Percentiles rank a stretch among this genome's conserved stretches.
Evolutionary conservation across 2,888 invertebrate species (phyloP).

Genomic region (Parnassius apollo): DNA sequence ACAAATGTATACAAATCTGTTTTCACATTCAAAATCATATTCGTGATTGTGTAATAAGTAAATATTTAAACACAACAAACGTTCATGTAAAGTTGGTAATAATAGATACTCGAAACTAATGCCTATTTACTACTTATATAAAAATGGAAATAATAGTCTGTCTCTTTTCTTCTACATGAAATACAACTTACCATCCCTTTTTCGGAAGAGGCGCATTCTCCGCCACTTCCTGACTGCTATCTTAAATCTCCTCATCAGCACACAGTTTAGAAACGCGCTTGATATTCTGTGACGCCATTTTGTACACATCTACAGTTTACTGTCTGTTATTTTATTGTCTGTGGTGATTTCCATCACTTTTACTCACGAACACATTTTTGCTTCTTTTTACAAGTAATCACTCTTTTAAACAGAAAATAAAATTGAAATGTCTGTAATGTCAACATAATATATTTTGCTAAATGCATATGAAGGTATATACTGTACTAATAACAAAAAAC

Average conservation of each 20-base stretch:
- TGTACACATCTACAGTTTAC: conserved; percentile 57
- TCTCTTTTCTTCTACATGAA: not conserved
- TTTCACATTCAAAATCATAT: too few relatives aligned
- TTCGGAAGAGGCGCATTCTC: conserved; percentile 75
- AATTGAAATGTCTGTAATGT: too few relatives aligned
- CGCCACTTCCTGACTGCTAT: conserved; percentile 74
- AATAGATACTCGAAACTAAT: too few relatives aligned
- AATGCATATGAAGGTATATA: too few relatives aligned
- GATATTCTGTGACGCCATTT: conserved; percentile 60
- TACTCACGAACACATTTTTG: too few relatives aligned
- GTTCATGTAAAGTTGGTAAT: too few relatives aligned
- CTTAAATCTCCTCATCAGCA: conserved; percentile 74
- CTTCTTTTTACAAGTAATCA: too few relatives aligned
- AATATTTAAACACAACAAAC: not conserved
- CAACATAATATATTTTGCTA: too few relatives aligned
- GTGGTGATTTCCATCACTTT: conserved; percentile 13
- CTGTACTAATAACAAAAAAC: too few relatives aligned
- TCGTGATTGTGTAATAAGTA: not conserved
- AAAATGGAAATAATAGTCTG: not conserved
- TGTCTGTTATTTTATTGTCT: conserved; percentile 26
- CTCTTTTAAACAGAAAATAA: too few relatives aligned
- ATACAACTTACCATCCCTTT: conserved; percentile 60
- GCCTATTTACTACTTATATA: too few relatives aligned
- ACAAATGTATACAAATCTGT: too few relatives aligned
- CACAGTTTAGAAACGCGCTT: conserved; percentile 55